Base-by-base conservation (phyloP, 2,113 vertebrate genomes). In the Callipepla squamata region DNA sequence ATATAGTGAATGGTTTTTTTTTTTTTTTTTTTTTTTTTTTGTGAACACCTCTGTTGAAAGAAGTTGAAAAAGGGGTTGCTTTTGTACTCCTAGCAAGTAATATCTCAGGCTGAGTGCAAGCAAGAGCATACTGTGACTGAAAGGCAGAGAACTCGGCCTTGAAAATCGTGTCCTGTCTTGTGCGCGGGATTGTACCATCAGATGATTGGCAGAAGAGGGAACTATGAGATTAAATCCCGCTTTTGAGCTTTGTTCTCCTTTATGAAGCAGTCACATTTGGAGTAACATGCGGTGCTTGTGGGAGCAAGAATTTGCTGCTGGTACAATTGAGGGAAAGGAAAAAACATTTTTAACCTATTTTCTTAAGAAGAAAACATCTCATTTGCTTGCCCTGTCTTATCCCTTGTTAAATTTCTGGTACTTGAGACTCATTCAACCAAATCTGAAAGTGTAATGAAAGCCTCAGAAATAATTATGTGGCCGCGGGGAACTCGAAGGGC, bases 111-210 rank as follows among this genome's bases (percentile, higher is more conserved):
- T 91, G 15, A 78, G 42, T 45, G 19, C 26, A 19, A 23, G 13
- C 11, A 84, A 87, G 45, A 45, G 7, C 23, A 28, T 25, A 19
- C 26, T n/a, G 4, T 74, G 38, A 78, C 36, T 11, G 66, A 80
- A 89, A 48, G 3, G 0, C 9, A n/a, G 30, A 5, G 47, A 77
- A 62, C 3, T 36, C 8, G 1, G 34, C 28, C 22, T 58, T 10
- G 28, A 57, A 78, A 78, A 67, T 8, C 5, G 17, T 38, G 32
- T 51, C 32, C 44, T 53, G 6, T 69, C 59, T 80, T 86, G 26
- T 74, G 17, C 26, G 30, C 9, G 36, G 50, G 17, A 38, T 20
- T 66, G 30, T 14, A 83, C 17, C 28, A 51, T 48, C 20, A 44
- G 26, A 13, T 62, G 51, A 55, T 36, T 67, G 62, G 26, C 20